Conservation (phyloP, 2,888 invertebrate species). For the Ethmia dodecea region DNA sequence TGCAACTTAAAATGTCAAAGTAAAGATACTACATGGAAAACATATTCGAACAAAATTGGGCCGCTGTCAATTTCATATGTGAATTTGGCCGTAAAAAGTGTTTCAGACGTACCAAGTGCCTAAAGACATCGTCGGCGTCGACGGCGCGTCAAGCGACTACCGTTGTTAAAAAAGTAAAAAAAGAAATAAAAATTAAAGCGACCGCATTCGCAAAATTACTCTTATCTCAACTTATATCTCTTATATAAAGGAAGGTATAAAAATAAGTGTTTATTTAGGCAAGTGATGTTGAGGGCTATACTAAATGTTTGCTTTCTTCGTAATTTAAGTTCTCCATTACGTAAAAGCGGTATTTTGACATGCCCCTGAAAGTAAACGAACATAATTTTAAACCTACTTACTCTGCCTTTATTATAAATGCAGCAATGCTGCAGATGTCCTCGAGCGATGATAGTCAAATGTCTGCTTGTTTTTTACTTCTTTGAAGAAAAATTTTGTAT, state of each 20-base stretch:
- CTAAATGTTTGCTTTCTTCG: conserved; percentile 7
- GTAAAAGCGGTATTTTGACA: too few species aligned
- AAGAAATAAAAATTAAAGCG: conserved; percentile 29
- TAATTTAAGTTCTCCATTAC: conserved; percentile 6
- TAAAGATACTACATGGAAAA: conserved; percentile 7
- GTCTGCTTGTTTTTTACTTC: too few species aligned
- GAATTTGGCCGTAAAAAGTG: conserved; percentile 37
- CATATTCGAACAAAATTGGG: conserved; percentile 35
- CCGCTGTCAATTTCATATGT: conserved; percentile 37
- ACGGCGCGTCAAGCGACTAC: too few species aligned
- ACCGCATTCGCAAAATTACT: conserved; percentile 37
- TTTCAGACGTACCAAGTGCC: conserved; percentile 43
- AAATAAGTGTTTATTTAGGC: conserved; percentile 34
- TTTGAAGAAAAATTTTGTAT: too few species aligned
- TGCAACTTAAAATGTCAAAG: conserved; percentile 10
- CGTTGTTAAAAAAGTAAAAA: conserved; percentile 30
- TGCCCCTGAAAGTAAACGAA: too few species aligned
- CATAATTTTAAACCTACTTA: too few species aligned
- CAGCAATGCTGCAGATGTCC: too few species aligned
- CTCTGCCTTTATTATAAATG: too few species aligned
- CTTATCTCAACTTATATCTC: conserved; percentile 48
- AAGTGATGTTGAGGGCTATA: conserved; percentile 18
- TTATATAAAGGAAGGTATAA: conserved; percentile 32
- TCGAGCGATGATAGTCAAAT: too few species aligned
- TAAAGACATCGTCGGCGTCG: conserved; percentile 30